Evolutionary conservation across 2,113 vertebrate species (phyloP).

Genomic region (Microcebus jonahi): DNA sequence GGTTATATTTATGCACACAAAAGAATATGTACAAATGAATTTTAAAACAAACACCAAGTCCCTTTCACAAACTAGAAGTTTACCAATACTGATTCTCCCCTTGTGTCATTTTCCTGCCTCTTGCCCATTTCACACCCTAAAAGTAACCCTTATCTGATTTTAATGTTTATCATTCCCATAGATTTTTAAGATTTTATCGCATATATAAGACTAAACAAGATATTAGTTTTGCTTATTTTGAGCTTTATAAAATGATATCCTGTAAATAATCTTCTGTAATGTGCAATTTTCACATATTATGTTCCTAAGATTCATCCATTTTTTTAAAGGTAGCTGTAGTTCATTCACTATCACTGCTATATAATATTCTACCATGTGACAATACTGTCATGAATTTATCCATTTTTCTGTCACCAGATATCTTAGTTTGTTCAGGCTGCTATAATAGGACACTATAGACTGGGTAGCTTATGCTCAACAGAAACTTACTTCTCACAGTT

Average conservation of each 20-base stretch:
- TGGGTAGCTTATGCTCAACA: background rate
- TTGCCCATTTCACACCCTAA: background rate
- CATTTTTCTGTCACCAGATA: background rate
- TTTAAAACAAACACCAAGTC: background rate
- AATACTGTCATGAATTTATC: background rate
- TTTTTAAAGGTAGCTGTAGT: background rate
- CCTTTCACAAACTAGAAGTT: background rate
- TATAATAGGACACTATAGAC: background rate
- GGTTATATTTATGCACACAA: background rate
- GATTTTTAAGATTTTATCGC: background rate
- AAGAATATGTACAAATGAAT: background rate
- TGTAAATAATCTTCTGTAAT: background rate
- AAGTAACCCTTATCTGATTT: background rate
- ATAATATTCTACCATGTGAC: background rate
- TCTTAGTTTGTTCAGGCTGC: background rate
- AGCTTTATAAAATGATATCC: slow-evolving; percentile 27
- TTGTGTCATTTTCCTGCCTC: background rate
- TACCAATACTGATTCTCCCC: background rate
- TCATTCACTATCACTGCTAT: background rate
- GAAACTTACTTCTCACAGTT: background rate
- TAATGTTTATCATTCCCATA: background rate
- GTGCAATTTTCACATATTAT: background rate
- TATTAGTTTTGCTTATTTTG: background rate
- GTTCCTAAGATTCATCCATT: background rate
- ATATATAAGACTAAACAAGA: background rate